These are phyloP conservation scores for Conomelus anceps DNA, from an alignment of 2,888 invertebrate species.

Conservation along the genomic window DNA sequence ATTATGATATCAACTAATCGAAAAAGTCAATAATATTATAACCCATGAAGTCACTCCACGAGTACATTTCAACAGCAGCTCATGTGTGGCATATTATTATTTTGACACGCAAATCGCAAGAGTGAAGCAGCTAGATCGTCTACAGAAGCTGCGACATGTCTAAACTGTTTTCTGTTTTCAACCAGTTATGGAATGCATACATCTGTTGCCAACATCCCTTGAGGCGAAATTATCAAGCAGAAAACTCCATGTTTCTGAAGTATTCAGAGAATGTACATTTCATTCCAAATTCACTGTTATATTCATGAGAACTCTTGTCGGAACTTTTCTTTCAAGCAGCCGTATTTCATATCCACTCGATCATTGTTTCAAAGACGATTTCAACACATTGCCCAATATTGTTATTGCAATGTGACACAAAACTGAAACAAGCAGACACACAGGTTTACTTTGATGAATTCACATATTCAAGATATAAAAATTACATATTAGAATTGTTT, in stretches of 20 bases:
- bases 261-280: background rate
- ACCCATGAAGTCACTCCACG: no score
- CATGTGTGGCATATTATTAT: background rate
- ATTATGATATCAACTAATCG: no score
- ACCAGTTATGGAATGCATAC: background rate
- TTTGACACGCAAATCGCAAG: background rate
- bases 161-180: background rate
- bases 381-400: background rate
- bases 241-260: background rate
- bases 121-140: background rate
- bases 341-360: background rate
- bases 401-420: no score
- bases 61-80: background rate
- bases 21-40: no score
- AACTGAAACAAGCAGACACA: no score
- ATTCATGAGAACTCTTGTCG: background rate
- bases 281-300: background rate
- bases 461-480: no score
- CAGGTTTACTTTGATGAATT: no score
- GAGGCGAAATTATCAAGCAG: background rate
- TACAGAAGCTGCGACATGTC: background rate
- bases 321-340: background rate
- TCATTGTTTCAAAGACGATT: background rate
- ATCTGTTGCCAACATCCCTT: background rate
- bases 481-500: no score